Evolutionary conservation across 2,888 invertebrate species (phyloP), one percentile per base, ranked within the genome.

Genomic region (Apamea anceps): DNA sequence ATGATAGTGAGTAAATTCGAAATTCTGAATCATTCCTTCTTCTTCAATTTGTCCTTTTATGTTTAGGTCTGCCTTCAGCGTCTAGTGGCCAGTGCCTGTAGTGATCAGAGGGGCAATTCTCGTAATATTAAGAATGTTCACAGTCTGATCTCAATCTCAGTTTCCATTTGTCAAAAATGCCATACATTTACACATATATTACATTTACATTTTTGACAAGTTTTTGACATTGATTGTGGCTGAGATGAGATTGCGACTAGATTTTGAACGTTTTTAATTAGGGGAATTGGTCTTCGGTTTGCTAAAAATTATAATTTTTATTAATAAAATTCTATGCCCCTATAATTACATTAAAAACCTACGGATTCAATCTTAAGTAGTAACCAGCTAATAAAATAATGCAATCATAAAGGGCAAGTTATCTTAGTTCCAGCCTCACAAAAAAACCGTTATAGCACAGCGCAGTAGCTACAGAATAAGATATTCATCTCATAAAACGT

Each of bases 401-500:
- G 0, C 5, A 70, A n/a, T 57, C 15, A 32, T n/a, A n/a, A 18
- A 54, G 2, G 6, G 2, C 2, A 28, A 25, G 21, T 10, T 25
- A 18, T 25, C 1, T 32, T 63, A 21, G 37, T 13, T 42, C 54
- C 15, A 67, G 21, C 3, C 18, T 1, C 12, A 60, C 63, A 25
- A 51, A 51, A 28, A 68, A 60, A 10, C 28, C 28, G 37, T 32
- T 70, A 45, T 2, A 48, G 7, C 2, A 15, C n/a, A n/a, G n/a
- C n/a, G 7, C 51, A 48, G 54, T 60, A 37, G 51, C 81, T 37
- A 70, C 51, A 54, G 6, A 74, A 65, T 63, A 15, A 70, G 37
- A 85, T 85, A 82, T 37, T 65, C 12, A 73, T 81, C 74, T 71
- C 60, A 74, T 66, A 62, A 71, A 85, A 79, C 8, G 51, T 74